Base-by-base conservation (phyloP, 2,797 vertebrate species). In the Rhodeus uyekii region DNA sequence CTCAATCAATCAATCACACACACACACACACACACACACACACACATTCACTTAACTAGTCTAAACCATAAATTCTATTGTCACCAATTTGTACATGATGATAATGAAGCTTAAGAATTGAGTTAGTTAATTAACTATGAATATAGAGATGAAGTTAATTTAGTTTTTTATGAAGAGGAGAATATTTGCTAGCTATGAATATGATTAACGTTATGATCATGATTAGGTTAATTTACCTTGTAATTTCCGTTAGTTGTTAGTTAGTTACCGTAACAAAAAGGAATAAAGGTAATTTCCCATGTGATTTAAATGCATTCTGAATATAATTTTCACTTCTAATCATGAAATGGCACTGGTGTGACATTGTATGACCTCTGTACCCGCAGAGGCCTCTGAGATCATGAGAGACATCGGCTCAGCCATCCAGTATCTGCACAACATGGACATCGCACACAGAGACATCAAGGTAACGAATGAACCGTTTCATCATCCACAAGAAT, bases 331-430 rank as follows among this genome's bases (percentile, higher is more conserved):
- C 29, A n/a, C 27, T 3, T 34, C 8, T n/a, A 36, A n/a, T 36
- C 18, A 34, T 69, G 5, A 27, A 53, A 42, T 19, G 1, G 12
- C 27, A 27, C 4, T 19, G 36, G 44, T 61, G 12, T 64, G 14
- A 0, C 6, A 27, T 22, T 27, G 16, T 29, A 8, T 29, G 84
- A 73, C 79, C 34, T 77, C 16, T 46, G 34, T 76, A n/a, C 34
- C 60, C 68, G 48, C 91, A 99, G 98, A 99, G 93, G 98, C 95
- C 4, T 96, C 97, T 38, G 97, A 96, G 90, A 99, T 99, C 82
- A 98, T 99, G 98, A 92, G 93, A 76, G 96, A 98, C 90, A 99
- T 99, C 2, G 97, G 98, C 73, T 96, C 95, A 8, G 98, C 98
- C 90, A 98, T 98, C 72, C 93, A 97, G 68, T 97, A 93, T 77